These are phyloP conservation scores for Pelodiscus sinensis DNA, from an alignment of 2,113 vertebrate genomes.

Conservation along the genomic window DNA sequence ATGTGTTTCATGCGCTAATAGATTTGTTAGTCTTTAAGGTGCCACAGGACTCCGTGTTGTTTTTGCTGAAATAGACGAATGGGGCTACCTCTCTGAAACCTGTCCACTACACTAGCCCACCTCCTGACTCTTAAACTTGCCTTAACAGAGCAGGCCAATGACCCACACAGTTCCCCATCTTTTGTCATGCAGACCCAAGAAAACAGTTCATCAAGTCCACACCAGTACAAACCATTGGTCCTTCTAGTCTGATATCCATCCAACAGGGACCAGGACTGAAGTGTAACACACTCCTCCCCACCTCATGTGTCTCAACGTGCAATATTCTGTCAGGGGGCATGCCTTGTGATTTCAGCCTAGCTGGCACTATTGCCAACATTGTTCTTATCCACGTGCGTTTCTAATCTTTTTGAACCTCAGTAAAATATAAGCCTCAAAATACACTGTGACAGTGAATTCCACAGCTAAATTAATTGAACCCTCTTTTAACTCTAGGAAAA, in stretches of 20 bases:
- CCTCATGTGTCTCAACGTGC: too few species aligned
- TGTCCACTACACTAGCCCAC: too few species aligned
- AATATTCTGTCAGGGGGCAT: neutral
- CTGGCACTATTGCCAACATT: neutral
- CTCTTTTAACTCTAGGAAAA: neutral
- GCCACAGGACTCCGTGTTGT: too few species aligned
- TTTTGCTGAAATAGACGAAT: too few species aligned
- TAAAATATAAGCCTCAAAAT: fast-evolving
- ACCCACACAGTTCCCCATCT: neutral
- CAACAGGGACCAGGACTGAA: neutral
- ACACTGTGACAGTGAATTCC: fast-evolving
- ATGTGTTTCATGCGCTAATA: too few species aligned
- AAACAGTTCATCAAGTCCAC: neutral
- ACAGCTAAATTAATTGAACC: neutral
- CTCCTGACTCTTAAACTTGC: neutral
- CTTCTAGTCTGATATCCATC: neutral
- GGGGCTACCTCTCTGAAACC: too few species aligned
- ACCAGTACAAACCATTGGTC: neutral
- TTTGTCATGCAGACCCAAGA: neutral
- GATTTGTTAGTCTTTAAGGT: too few species aligned
- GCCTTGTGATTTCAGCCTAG: neutral
- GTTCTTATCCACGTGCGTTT: neutral
- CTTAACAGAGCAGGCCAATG: neutral
- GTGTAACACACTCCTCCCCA: fast-evolving
- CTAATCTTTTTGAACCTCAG: neutral